Percentiles rank a stretch among this genome's conserved stretches.
phyloP scores from a whole-genome alignment of 2,113 vertebrate species.

The Sisor rabdophorus region DNA sequence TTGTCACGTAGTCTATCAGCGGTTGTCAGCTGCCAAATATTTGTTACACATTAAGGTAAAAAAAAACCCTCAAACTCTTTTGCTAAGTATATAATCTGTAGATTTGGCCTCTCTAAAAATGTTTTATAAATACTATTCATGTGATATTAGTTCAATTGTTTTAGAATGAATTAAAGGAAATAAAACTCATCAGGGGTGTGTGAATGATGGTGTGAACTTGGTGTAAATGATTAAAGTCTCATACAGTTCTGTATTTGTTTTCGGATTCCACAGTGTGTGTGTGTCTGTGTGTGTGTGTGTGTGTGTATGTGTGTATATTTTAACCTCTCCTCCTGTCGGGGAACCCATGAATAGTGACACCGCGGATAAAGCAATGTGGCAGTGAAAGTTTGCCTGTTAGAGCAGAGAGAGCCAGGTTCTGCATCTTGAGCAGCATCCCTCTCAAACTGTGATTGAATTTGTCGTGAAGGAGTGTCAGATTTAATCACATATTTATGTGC shows the following conservation, averaged over 20 bases:
- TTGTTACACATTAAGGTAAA: slow-evolving; percentile 22
- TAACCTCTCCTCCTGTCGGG: slow-evolving; percentile 43
- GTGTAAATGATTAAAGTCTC: slow-evolving; percentile 11
- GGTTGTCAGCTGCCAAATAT: slow-evolving; percentile 59
- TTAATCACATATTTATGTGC: slow-evolving; percentile 80
- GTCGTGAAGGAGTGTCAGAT: slow-evolving; percentile 84
- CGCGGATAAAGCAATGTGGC: slow-evolving; percentile 48
- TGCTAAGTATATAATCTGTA: not conserved
- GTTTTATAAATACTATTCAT: not conserved
- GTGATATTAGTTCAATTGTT: not conserved
- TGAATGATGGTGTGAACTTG: slow-evolving; percentile 52
- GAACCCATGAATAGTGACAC: slow-evolving; percentile 48
- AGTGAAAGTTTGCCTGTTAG: slow-evolving; percentile 48
- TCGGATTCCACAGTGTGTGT: slow-evolving; percentile 24
- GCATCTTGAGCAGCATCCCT: slow-evolving; percentile 79
- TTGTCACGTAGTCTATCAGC: slow-evolving; percentile 56
- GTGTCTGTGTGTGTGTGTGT: slow-evolving; percentile 34
- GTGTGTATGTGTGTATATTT: slow-evolving; percentile 35
- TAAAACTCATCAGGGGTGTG: slow-evolving; percentile 41
- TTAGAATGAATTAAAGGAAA: not conserved
- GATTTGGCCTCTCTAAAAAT: not conserved
- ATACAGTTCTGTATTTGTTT: slow-evolving; percentile 32
- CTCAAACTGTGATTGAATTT: slow-evolving; percentile 83
- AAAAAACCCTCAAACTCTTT: not conserved
- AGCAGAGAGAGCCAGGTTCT: slow-evolving; percentile 72